Conservation (phyloP, 2,113 vertebrate genomes). For the Galemys pyrenaicus region DNA sequence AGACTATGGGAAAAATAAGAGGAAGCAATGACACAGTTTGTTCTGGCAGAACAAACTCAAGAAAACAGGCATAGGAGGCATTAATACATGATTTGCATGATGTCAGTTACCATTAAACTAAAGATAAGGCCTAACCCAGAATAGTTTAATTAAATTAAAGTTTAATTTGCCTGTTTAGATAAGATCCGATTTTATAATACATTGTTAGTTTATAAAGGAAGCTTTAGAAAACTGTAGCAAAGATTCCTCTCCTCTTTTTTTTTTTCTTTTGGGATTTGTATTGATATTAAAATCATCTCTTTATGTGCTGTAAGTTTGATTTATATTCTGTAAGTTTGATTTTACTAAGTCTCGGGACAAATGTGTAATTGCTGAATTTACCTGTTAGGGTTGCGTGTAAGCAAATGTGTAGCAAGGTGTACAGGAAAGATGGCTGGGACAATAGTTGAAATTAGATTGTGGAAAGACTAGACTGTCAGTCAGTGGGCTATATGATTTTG, state of each 20-base stretch:
- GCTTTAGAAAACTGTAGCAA: background rate
- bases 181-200: background rate
- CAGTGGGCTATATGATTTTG: background rate
- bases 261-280: background rate
- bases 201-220: background rate
- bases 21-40: background rate
- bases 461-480: background rate
- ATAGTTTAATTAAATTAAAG: background rate
- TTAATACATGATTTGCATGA: background rate
- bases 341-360: slow-evolving; percentile 36
- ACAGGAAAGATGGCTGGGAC: background rate
- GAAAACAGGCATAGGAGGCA: background rate
- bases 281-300: background rate
- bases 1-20: background rate
- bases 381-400: background rate
- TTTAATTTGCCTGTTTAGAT: background rate
- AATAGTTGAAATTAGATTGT: background rate
- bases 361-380: background rate
- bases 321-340: background rate
- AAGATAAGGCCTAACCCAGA: background rate
- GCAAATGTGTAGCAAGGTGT: background rate
- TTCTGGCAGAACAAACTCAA: background rate
- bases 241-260: background rate
- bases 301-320: no score
- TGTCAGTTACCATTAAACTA: background rate